Evolutionary conservation across 2,113 vertebrate genomes (phyloP), one percentile per base, ranked within the genome.

Genomic region (Pomatostomus ruficeps): DNA sequence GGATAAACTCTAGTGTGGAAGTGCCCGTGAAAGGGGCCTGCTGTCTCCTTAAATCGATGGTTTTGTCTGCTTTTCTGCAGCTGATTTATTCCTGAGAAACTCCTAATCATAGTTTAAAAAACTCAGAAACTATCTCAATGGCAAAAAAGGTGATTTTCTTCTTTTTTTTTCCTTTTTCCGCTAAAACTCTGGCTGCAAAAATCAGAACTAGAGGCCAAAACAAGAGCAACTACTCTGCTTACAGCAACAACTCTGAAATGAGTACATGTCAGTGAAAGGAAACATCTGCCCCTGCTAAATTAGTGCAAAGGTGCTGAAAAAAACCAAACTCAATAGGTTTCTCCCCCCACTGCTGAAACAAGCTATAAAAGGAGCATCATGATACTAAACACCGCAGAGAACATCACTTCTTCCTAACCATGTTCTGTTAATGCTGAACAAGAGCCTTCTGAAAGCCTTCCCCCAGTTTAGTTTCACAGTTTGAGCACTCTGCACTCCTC

Each of bases 11-110:
- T 6, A 13, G 35, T 2, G 42, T 35, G 54, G 81, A 82, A 75
- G 45, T 3, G 19, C 43, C 86, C 4, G 7, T 3, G 23, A 38
- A 66, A 91, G 79, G 46, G 58, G 81, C 52, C 84, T 70, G 71
- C 59, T 93, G 63, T 48, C 82, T 91, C 70, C 40, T 40, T 40
- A 61, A 48, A 48, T 8, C 0, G 17, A 68, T 70, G 67, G 66
- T 48, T 80, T 67, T 57, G 40, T 63, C 86, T 79, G 84, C 82
- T 92, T 91, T 76, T 85, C 55, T 94, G 85, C 93, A 78, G 86
- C 62, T 54, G 12, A 63, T 91, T 96, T 95, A 88, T 95, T 96
- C 89, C 91, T 96, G 96, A 95, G 90, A 96, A 96, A 96, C 79
- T 95, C 77, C 42, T 91, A 94, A 87, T 3, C 6, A 75, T 61